Base-by-base conservation (phyloP, 2,888 invertebrate genomes). In the Yponomeuta malinellus region DNA sequence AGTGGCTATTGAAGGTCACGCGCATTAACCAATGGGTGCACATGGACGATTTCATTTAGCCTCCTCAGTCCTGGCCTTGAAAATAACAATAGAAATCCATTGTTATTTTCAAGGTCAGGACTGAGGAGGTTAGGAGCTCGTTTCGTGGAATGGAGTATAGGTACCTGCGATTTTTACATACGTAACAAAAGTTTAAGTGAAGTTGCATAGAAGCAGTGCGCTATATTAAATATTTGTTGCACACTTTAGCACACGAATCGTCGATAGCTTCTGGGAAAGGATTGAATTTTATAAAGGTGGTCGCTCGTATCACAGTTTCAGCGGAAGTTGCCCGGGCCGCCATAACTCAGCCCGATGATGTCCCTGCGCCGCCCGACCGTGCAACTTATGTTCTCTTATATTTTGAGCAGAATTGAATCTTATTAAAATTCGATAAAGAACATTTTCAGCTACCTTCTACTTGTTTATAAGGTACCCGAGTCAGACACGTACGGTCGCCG, bases 291-390 rank as follows among this genome's bases (percentile, higher is more conserved):
- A 73, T 69, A 73, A 73, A 76, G 75, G 74, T 73, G 72, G 74
- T 74, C 75, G 77, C 73, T 73, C 76, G 74, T 81, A 78, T 76
- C 78, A 77, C 76, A 76, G 77, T 78, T 79, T 79, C 78, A 74
- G 73, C 83, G 84, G 84, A 84, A 83, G 83, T 80, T 79, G 79
- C 77, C 78, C 81, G 79, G 83, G 83, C 83, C 81, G 81, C 83
- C 77, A 85, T 86, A 85, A 86, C 80, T 86, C 83, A 85, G 78
- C 77, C 75, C 81, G 82, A 80, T 83, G 81, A 80, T 79, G 78
- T 72, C 67, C 66, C 37, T 15, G 52, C 67, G 52, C 12, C 67
- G 33, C 67, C 48, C 15, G 37, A 31, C 70, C 65, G 8, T 6
- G 65, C 48, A 48, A 48, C 48, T 63, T 48, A 43, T 15, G 31